phyloP scores from a whole-genome alignment of 2,888 invertebrate species.

The Micoletzkya japonica region DNA sequence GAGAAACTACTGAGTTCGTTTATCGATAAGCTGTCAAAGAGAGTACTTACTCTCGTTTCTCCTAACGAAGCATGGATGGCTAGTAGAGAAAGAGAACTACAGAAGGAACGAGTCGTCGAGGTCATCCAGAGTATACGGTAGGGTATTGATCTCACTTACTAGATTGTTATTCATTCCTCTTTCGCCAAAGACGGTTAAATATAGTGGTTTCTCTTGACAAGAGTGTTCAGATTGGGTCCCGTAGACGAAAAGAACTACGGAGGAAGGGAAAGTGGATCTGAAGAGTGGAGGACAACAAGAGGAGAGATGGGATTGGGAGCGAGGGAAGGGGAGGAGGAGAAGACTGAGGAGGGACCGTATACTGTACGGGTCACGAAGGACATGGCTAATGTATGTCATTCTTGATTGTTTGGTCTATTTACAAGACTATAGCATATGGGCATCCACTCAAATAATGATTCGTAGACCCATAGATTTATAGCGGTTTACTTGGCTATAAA shows the following conservation, averaged over 20 bases:
- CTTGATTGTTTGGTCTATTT: no score
- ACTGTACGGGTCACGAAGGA: no score
- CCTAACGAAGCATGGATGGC: background rate
- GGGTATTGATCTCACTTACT: background rate
- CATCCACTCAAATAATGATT: no score
- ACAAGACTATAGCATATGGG: no score
- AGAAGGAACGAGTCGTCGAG: slow-evolving; percentile 2
- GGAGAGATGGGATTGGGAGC: slow-evolving; percentile 8
- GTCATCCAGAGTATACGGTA: slow-evolving; percentile 25
- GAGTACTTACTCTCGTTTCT: background rate
- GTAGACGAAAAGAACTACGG: slow-evolving; percentile 21
- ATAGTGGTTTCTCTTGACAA: background rate
- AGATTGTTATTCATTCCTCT: background rate
- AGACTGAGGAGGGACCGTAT: background rate
- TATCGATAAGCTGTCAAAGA: slow-evolving; percentile 13
- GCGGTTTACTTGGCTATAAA: no score
- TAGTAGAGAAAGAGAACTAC: background rate
- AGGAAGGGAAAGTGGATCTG: slow-evolving; percentile 10
- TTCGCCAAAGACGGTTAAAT: background rate
- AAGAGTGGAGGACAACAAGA: slow-evolving; percentile 16
- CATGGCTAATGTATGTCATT: no score
- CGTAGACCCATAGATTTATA: no score
- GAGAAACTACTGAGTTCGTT: slow-evolving; percentile 4
- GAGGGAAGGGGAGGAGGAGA: background rate
- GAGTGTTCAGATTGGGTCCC: slow-evolving; percentile 7